phyloP scores from a whole-genome alignment of 2,797 vertebrate species.

The Fringilla coelebs region DNA sequence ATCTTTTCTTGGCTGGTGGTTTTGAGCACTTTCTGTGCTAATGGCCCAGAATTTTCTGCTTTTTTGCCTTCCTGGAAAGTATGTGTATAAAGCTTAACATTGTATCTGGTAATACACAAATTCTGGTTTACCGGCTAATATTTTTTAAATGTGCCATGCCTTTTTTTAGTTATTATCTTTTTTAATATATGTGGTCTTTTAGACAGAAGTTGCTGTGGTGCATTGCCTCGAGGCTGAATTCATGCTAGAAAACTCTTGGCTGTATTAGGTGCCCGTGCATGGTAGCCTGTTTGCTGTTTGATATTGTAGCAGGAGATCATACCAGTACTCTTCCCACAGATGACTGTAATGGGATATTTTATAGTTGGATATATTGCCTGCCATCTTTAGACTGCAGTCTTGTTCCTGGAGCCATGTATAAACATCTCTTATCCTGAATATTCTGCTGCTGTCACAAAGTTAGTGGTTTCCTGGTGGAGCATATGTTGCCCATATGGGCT shows the following conservation, averaged over 20 bases:
- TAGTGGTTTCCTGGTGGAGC: conserved; percentile 39
- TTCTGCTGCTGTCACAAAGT: conserved; percentile 35
- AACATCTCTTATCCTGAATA: conserved; percentile 29
- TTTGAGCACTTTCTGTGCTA: not conserved
- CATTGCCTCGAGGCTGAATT: not conserved
- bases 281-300: not conserved
- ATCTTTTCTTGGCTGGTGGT: not conserved
- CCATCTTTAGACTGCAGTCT: conserved; percentile 6
- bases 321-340: not conserved
- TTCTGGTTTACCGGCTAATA: not conserved
- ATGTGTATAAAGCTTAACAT: not conserved
- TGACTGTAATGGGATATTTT: not conserved
- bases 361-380: not conserved
- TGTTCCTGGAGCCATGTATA: not conserved
- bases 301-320: not conserved
- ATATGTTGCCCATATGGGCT: conserved; percentile 61
- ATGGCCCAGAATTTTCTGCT: not conserved
- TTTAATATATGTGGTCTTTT: not conserved
- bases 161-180: not conserved
- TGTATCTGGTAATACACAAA: not conserved
- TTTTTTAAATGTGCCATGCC: not conserved
- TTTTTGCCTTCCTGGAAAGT: not conserved
- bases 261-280: not conserved
- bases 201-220: not conserved
- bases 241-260: not conserved